phyloP scores from a whole-genome alignment of 2,113 vertebrate genomes.

The Melanerpes aurifrons region DNA sequence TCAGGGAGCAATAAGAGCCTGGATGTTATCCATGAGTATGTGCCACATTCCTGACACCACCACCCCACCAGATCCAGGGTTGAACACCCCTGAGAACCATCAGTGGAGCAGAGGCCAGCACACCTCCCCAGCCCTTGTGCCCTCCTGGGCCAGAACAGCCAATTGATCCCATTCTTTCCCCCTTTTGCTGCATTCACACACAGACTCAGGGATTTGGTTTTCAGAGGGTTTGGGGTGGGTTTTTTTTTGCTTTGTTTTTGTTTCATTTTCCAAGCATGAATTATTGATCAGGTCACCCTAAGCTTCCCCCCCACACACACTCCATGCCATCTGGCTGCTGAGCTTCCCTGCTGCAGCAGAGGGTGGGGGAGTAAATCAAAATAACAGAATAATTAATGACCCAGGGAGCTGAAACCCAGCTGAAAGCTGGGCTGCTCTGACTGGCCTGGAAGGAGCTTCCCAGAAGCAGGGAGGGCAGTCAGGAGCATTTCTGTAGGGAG shows the following conservation, averaged over 20 bases:
- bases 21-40: not conserved
- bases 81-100: not conserved
- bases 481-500: not conserved
- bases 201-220: not conserved
- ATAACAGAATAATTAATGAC: not conserved
- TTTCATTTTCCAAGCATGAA: not conserved
- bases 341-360: not conserved
- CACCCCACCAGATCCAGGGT: not conserved
- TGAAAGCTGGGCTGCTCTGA: not conserved
- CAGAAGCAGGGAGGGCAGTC: not conserved
- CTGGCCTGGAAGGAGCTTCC: not conserved
- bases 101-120: not conserved
- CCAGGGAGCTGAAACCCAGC: not conserved
- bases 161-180: not conserved
- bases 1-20: not conserved
- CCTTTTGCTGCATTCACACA: not conserved
- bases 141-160: not conserved
- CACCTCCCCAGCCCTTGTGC: not conserved
- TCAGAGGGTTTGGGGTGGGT: not conserved
- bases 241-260: fast-evolving
- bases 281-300: not conserved
- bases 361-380: not conserved
- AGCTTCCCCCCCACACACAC: no score
- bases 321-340: not conserved
- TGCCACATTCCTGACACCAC: not conserved